A percentile compares a stretch with the other conserved stretches of the same genome.
Evolutionary conservation across 2,113 vertebrate species (phyloP).

Genomic region (Clarias magur): DNA sequence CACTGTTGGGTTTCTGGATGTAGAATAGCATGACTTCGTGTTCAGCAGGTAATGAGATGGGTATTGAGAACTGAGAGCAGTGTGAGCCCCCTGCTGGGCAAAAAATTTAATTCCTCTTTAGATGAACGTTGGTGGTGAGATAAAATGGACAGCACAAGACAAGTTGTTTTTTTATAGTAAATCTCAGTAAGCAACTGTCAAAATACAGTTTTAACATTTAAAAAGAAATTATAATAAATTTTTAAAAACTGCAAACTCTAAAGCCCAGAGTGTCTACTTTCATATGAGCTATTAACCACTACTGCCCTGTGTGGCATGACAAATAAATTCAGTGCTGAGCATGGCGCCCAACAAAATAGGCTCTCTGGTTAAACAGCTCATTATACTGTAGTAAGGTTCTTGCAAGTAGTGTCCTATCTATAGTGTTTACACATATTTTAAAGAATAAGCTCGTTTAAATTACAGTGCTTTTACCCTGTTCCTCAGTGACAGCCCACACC

Average conservation of each 20-base stretch:
- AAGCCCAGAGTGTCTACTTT: no score
- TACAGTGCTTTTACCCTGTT: constrained; percentile 80
- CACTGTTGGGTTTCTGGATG: not conserved
- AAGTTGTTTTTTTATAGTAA: no score
- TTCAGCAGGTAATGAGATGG: not conserved
- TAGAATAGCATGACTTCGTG: not conserved
- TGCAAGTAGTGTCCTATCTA: not conserved
- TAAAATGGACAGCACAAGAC: no score
- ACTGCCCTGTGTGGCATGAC: not conserved
- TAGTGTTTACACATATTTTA: not conserved
- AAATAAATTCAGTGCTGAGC: not conserved
- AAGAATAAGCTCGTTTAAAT: not conserved
- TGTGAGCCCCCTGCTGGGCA: constrained; percentile 1
- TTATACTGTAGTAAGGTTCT: no score
- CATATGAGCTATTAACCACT: not conserved
- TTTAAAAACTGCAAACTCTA: no score
- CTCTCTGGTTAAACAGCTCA: no score
- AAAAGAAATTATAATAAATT: no score
- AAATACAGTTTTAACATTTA: no score
- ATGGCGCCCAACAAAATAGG: no score
- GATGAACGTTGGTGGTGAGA: no score
- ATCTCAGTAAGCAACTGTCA: no score
- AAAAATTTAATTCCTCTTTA: not conserved
- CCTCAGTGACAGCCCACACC: constrained; percentile 98
- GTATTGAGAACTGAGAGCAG: not conserved